Percentiles rank a stretch among this genome's conserved stretches.
Conservation (phyloP, 2,797 vertebrate species). For the Ctenopoma multispine region DNA sequence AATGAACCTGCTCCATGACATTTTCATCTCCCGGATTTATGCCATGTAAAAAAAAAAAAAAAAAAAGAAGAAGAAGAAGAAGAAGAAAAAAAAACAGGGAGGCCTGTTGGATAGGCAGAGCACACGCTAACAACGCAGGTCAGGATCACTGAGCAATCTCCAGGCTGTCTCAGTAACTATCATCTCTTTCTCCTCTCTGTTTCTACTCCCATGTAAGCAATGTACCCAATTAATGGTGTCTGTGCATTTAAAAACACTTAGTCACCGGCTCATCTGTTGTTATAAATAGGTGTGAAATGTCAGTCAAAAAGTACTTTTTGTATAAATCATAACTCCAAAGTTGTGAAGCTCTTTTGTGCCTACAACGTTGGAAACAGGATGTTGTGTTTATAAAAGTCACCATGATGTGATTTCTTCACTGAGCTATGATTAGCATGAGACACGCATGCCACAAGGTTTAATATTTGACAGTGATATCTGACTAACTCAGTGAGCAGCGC, state of each 20-base stretch:
- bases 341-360: constrained; percentile 48
- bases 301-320: constrained; percentile 64
- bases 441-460: constrained; percentile 69
- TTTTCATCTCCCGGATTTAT: constrained; percentile 90
- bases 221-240: constrained; percentile 53
- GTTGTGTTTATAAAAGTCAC: constrained; percentile 54
- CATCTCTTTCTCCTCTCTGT: constrained; percentile 40
- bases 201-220: constrained; percentile 45
- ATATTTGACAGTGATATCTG: constrained; percentile 78
- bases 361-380: constrained; percentile 26
- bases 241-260: constrained; percentile 57
- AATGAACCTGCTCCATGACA: constrained; percentile 90
- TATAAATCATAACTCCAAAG: constrained; percentile 57
- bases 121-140: constrained; percentile 69
- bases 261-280: constrained; percentile 59
- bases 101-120: constrained; percentile 54
- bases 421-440: constrained; percentile 79
- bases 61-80: constrained; percentile 3
- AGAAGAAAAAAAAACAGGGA: constrained; percentile 10
- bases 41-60: constrained; percentile 69
- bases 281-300: constrained; percentile 76
- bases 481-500: constrained; percentile 65
- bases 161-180: constrained; percentile 49
- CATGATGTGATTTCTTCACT: constrained; percentile 44
- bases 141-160: constrained; percentile 68